phyloP scores from a whole-genome alignment of 2,888 invertebrate genomes.

The Emmelina monodactyla region DNA sequence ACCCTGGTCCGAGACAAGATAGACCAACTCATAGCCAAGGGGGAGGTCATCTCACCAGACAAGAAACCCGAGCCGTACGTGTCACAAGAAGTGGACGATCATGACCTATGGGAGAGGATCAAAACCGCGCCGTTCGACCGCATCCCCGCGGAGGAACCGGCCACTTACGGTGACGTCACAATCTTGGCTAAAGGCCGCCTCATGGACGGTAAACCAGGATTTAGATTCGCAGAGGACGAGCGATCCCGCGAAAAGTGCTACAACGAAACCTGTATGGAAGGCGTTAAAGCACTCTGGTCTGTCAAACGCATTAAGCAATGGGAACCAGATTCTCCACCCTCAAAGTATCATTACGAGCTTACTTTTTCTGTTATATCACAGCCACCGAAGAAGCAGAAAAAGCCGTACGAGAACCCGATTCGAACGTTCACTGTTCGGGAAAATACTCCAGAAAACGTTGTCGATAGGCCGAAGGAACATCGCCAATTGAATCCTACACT shows the following conservation, averaged over 20 bases:
- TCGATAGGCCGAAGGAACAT: conserved; percentile 22
- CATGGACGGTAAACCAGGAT: conserved; percentile 57
- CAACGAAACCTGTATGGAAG: conserved; percentile 55
- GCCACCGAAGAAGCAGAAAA: conserved; percentile 47
- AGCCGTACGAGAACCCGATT: conserved; percentile 60
- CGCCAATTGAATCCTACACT: conserved; percentile 17
- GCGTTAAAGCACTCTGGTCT: conserved; percentile 71
- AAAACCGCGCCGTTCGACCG: conserved; percentile 52
- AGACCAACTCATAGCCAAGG: conserved; percentile 51
- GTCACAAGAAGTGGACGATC: conserved; percentile 45
- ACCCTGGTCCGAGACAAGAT: conserved; percentile 68
- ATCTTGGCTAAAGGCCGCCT: conserved; percentile 71
- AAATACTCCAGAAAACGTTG: conserved; percentile 29
- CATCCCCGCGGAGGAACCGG: conserved; percentile 40
- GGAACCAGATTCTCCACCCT: conserved; percentile 47
- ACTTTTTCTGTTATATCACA: conserved; percentile 70
- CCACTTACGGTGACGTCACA: conserved; percentile 70
- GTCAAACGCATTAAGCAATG: conserved; percentile 74
- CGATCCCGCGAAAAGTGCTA: conserved; percentile 32
- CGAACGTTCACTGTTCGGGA: conserved; percentile 72
- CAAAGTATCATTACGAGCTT: conserved; percentile 68
- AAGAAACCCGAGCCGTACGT: conserved; percentile 25
- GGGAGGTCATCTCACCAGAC: conserved; percentile 28
- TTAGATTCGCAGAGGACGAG: conserved; percentile 63
- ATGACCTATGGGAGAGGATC: conserved; percentile 56